Percentiles rank a stretch among this genome's conserved stretches.
Evolutionary conservation across 2,113 vertebrate species (phyloP).

Genomic region (Marcusenius ussheri): DNA sequence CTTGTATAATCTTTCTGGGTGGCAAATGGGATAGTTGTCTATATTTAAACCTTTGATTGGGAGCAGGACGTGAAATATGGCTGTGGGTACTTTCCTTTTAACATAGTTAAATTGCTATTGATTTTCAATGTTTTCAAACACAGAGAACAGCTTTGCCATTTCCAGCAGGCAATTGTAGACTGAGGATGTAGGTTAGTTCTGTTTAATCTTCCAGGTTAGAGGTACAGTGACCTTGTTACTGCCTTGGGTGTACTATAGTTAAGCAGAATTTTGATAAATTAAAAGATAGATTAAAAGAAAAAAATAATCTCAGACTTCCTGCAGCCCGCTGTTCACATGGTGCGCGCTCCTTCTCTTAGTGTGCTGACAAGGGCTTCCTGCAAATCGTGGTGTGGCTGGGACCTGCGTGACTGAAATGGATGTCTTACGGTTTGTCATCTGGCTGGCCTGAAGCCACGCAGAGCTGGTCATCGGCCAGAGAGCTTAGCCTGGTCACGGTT

Average conservation of each 20-base stretch:
- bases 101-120: not conserved
- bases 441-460: not conserved
- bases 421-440: not conserved
- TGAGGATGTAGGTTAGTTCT: not conserved
- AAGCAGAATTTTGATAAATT: not conserved
- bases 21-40: not conserved
- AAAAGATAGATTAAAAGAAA: not conserved
- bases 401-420: slow-evolving; percentile 24
- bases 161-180: not conserved
- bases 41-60: not conserved
- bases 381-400: slow-evolving; percentile 55
- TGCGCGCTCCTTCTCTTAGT: slow-evolving; percentile 67
- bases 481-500: not conserved
- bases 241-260: not conserved
- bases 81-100: not conserved
- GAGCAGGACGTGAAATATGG: not conserved
- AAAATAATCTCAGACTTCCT: not conserved
- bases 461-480: not conserved
- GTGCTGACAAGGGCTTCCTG: slow-evolving; percentile 56
- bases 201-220: not conserved
- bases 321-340: slow-evolving; percentile 2
- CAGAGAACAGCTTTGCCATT: not conserved
- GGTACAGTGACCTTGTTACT: not conserved
- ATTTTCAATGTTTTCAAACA: not conserved
- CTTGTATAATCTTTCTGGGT: not conserved